Percentiles rank a stretch among this genome's conserved stretches.
Conservation (phyloP, 2,113 vertebrate genomes). For the Mustela nigripes region DNA sequence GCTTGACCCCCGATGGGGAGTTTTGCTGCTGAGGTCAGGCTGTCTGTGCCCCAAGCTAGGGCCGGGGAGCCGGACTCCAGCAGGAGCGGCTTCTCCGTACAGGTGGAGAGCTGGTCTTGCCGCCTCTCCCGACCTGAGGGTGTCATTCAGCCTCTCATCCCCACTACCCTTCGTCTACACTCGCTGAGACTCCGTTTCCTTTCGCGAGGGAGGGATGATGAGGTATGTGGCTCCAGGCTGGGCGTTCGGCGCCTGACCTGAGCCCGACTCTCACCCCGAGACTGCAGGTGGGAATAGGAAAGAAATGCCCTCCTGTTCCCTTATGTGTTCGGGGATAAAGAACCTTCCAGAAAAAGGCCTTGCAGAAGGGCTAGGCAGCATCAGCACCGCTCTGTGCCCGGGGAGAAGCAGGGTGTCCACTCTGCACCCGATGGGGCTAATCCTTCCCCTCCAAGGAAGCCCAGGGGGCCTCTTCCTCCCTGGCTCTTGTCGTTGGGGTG, state of each 20-base stretch:
- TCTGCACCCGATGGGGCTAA: fast-evolving
- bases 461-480: conserved; percentile 73
- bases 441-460: not conserved
- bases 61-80: fast-evolving
- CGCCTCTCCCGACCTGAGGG: not conserved
- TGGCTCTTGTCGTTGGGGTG: conserved; percentile 74
- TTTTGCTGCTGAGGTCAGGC: not conserved
- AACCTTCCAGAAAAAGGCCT: conserved; percentile 33
- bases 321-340: not conserved
- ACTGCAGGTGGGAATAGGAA: not conserved
- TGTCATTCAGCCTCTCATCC: not conserved
- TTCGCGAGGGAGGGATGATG: fast-evolving
- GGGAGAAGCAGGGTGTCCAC: not conserved
- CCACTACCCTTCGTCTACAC: fast-evolving
- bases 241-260: no score
- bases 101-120: fast-evolving
- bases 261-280: not conserved
- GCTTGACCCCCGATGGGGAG: not conserved
- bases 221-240: not conserved
- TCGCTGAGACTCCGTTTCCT: not conserved
- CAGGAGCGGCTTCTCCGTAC: fast-evolving
- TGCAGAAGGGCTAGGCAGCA: no score
- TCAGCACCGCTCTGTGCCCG: fast-evolving
- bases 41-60: fast-evolving
- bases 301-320: not conserved